These are phyloP conservation scores for Mastomys natalensis DNA, from an alignment of 2,113 vertebrate genomes.

Conservation along the genomic window DNA sequence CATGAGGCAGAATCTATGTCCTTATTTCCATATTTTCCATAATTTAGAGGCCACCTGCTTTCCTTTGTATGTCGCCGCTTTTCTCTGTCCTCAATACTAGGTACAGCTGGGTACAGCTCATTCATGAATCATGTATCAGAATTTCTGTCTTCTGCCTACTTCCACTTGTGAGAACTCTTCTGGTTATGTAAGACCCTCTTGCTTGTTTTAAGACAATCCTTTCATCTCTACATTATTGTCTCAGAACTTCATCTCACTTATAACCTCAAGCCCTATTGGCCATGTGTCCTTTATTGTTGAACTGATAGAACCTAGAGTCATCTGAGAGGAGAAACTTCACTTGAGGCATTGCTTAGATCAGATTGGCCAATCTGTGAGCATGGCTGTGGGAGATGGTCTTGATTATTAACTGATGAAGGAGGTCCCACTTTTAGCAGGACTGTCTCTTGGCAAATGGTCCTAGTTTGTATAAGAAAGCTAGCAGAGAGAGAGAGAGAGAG, in stretches of 20 bases:
- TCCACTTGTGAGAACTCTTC: not conserved
- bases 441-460: not conserved
- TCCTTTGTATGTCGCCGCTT: not conserved
- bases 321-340: not conserved
- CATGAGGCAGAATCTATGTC: not conserved
- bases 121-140: not conserved
- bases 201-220: not conserved
- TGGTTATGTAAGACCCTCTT: not conserved
- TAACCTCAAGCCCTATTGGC: not conserved
- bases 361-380: not conserved
- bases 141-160: not conserved
- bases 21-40: not conserved
- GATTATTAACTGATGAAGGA: not conserved
- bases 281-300: not conserved
- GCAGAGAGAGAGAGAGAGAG: not conserved
- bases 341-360: not conserved
- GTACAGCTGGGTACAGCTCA: too few relatives aligned
- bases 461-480: not conserved
- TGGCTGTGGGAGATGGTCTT: not conserved
- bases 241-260: not conserved
- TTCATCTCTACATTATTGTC: not conserved
- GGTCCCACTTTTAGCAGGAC: too few relatives aligned
- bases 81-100: not conserved
- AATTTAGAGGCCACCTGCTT: not conserved
- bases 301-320: too few relatives aligned